Evolutionary conservation across 2,113 vertebrate species (phyloP).

Genomic region (Chloropsis hardwickii): DNA sequence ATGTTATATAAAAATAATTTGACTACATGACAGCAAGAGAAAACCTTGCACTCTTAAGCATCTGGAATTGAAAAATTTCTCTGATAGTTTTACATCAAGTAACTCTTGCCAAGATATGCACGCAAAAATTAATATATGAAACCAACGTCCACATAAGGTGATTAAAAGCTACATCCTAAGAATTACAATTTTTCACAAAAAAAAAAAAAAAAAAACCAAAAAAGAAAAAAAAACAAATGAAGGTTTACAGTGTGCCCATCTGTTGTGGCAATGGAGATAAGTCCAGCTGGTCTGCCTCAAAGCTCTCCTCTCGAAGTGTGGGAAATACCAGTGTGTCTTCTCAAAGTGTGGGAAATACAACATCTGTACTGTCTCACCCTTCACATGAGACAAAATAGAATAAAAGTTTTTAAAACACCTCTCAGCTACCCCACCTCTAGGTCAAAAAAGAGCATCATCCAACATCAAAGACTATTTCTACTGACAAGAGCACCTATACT

Average conservation of each 20-base stretch:
- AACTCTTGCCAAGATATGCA: background rate
- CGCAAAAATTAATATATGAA: background rate
- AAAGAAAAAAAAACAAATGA: no score
- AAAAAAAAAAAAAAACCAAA: background rate
- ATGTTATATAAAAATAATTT: background rate
- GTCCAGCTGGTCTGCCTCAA: background rate
- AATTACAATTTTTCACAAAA: background rate
- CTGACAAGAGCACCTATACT: accelerated
- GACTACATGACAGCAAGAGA: background rate
- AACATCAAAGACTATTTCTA: background rate
- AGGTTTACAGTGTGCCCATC: background rate
- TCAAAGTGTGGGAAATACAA: no score
- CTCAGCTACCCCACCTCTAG: no score
- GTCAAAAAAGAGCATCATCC: no score
- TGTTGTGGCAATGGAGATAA: background rate
- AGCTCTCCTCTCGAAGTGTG: background rate
- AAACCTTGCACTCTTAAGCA: accelerated
- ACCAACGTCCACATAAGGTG: background rate
- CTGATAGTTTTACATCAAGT: background rate
- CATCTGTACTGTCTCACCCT: no score
- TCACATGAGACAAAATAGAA: no score
- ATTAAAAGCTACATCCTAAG: background rate
- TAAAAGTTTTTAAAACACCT: no score
- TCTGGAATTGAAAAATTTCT: background rate
- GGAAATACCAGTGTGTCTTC: no score